Conservation (phyloP, 1,140 invertebrate genomes). For the Lithobius niger region DNA sequence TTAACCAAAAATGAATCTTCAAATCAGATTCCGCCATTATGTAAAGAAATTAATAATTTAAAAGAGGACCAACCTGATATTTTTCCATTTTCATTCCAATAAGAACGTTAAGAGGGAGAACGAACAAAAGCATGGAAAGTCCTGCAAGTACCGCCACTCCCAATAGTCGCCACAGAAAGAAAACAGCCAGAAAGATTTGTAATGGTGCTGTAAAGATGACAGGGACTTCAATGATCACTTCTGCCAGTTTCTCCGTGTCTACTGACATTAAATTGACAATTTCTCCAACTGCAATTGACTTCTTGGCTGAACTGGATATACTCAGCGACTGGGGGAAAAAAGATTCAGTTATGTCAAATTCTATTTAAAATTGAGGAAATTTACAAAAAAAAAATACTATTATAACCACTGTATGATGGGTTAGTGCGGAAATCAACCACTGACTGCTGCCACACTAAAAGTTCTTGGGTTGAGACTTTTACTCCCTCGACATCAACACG, state of each 20-base stretch:
- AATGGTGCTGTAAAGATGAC: constrained; percentile 18
- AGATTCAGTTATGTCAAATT: too few species aligned
- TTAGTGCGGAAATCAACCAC: too few species aligned
- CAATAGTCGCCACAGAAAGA: constrained; percentile 24
- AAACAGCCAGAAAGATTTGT: constrained; percentile 17
- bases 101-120: background rate
- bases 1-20: too few species aligned
- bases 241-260: constrained; percentile 20
- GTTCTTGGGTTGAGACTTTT: too few species aligned
- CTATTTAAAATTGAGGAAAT: too few species aligned
- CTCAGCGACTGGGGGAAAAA: constrained; percentile 25
- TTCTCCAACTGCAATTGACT: constrained; percentile 22
- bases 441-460: too few species aligned
- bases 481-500: too few species aligned
- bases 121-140: background rate
- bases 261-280: constrained; percentile 29
- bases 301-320: constrained; percentile 25
- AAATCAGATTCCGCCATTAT: too few species aligned
- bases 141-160: constrained; percentile 34
- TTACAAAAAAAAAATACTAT: too few species aligned
- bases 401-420: too few species aligned
- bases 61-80: too few species aligned
- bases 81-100: background rate
- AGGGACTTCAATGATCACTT: constrained; percentile 13
- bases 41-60: too few species aligned